A percentile compares a stretch with the other conserved stretches of the same genome.
Conservation (phyloP, 30 jellyfish, hydroid and myxozoan species). For the Aurelia sp. region DNA sequence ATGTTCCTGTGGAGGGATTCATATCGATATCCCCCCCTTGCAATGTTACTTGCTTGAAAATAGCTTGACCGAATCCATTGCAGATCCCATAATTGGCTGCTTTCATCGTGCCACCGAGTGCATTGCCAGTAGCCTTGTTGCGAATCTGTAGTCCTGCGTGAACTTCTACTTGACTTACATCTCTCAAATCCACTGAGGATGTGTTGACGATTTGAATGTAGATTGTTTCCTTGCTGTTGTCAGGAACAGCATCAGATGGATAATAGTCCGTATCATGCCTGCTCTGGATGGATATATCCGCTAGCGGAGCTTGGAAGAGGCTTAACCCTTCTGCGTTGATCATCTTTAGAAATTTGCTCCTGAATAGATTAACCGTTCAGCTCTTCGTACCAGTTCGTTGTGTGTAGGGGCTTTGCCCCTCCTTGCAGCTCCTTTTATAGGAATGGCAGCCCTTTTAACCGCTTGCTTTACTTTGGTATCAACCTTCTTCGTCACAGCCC, state of each 20-base stretch:
- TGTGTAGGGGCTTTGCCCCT: background rate
- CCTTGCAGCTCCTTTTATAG: too few species aligned
- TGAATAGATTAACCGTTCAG: background rate
- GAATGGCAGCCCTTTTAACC: too few species aligned
- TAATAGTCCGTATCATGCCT: slow-evolving; percentile 2
- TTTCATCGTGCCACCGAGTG: too few species aligned
- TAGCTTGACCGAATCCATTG: background rate
- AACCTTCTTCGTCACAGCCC: too few species aligned
- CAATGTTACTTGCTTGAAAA: slow-evolving; percentile 1
- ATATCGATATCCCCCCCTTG: slow-evolving; percentile 5
- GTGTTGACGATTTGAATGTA: background rate
- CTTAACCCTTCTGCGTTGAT: background rate
- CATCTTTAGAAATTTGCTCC: slow-evolving; percentile 1
- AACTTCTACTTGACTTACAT: background rate
- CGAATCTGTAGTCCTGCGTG: background rate
- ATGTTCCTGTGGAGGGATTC: slow-evolving; percentile 4
- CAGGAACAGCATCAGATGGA: slow-evolving; percentile 9
- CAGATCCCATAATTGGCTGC: background rate
- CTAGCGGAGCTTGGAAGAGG: background rate
- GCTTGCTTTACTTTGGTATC: too few species aligned
- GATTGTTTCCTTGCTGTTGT: slow-evolving; percentile 3
- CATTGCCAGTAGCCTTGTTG: too few species aligned
- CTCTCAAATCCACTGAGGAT: background rate
- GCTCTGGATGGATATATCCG: background rate
- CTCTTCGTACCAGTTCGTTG: background rate